phyloP scores from a whole-genome alignment of 2,797 vertebrate genomes.

The Chiroxiphia lanceolata region DNA sequence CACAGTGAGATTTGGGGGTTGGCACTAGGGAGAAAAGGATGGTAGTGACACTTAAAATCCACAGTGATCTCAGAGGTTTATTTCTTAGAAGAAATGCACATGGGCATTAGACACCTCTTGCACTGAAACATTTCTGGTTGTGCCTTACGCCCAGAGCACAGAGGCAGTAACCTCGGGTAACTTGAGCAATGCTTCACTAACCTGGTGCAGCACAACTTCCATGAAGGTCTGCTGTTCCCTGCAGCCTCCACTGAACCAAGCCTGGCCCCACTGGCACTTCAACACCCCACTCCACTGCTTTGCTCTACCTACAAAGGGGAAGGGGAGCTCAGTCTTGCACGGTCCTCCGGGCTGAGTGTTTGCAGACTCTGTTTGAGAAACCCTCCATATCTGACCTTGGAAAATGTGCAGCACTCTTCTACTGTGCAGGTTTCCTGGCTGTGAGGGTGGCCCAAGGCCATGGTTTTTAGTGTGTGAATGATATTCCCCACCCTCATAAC shows the following conservation, averaged over 20 bases:
- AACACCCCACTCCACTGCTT: not conserved
- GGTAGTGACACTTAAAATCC: not conserved
- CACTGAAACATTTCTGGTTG: not conserved
- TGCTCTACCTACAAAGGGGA: not conserved
- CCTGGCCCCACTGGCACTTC: not conserved
- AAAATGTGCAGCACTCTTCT: not conserved
- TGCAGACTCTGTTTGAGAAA: not conserved
- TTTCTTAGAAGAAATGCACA: not conserved
- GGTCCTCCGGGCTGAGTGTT: not conserved
- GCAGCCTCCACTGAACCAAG: not conserved
- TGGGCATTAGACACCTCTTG: rapidly evolving
- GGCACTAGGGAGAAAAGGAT: not conserved
- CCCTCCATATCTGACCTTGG: not conserved
- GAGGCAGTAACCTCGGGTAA: not conserved
- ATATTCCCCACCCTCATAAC: not conserved
- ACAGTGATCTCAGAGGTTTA: not conserved
- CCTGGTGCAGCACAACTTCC: rapidly evolving
- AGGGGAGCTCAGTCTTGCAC: not conserved
- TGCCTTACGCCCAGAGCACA: rapidly evolving
- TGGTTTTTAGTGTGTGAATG: not conserved
- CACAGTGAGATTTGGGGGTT: not conserved
- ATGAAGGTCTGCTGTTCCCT: not conserved
- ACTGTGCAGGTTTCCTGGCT: not conserved
- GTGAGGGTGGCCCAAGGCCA: not conserved
- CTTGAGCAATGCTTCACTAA: not conserved